Evolutionary conservation across 1,140 invertebrate species (phyloP).

Genomic region (Piezodorus guildinii): DNA sequence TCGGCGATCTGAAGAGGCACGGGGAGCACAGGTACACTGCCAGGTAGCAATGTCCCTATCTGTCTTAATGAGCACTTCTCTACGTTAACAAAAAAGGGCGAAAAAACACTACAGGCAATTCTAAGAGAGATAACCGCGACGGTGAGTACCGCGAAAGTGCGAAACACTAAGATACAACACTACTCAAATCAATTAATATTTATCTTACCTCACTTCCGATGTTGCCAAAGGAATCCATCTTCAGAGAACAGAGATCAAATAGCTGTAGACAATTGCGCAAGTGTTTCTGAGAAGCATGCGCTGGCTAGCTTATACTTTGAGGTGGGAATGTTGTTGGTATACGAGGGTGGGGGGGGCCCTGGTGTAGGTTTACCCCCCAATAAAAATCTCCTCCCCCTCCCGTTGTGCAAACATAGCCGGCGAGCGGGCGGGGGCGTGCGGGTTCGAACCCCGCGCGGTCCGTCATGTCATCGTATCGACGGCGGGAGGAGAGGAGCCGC

Average conservation of each 20-base stretch:
- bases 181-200: slow-evolving; percentile 24
- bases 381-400: slow-evolving; percentile 21
- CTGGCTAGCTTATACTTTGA: slow-evolving; percentile 26
- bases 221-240: slow-evolving; percentile 27
- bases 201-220: slow-evolving; percentile 25
- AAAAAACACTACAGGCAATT: background rate
- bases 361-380: slow-evolving; percentile 26
- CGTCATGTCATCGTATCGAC: background rate
- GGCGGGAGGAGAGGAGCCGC: background rate
- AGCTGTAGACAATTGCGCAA: slow-evolving; percentile 27
- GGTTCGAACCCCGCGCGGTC: background rate
- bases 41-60: background rate
- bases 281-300: slow-evolving; percentile 27
- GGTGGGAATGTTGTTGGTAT: slow-evolving; percentile 27
- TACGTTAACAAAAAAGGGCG: background rate
- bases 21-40: no score
- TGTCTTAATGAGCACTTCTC: background rate
- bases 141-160: slow-evolving; percentile 4
- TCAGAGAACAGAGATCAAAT: slow-evolving; percentile 27
- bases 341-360: slow-evolving; percentile 17
- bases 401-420: slow-evolving; percentile 3
- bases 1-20: background rate
- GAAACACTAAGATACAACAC: background rate
- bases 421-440: background rate
- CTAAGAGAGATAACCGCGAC: background rate